Conservation (phyloP, 92 coral and sea anemone genomes). For the Parazoanthus atlanticus region DNA sequence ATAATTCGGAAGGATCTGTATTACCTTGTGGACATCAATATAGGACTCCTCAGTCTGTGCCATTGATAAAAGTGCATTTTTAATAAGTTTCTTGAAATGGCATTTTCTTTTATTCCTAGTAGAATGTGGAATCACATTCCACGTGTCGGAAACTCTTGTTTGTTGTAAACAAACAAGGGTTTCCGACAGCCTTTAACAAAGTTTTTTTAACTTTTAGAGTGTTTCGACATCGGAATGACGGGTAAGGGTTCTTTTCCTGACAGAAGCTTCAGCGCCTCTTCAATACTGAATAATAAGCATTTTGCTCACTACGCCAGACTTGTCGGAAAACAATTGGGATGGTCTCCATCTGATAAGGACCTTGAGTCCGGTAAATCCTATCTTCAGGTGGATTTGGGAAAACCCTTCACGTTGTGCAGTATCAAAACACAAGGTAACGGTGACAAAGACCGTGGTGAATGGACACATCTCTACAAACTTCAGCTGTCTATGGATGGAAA, state of each 20-base stretch:
- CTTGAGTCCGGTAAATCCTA: slow-evolving; percentile 12
- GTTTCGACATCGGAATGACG: not conserved
- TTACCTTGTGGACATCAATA: no score
- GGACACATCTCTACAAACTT: not conserved
- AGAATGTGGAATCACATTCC: no score
- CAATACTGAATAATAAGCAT: not conserved
- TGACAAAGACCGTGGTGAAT: not conserved
- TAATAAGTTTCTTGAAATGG: no score
- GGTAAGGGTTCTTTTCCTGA: not conserved
- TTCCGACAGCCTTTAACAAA: no score
- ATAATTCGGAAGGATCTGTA: no score
- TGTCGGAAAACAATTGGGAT: not conserved
- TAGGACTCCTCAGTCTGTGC: no score
- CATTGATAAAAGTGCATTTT: no score
- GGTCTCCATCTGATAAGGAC: not conserved
- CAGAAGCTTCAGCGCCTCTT: not conserved
- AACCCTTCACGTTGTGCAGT: not conserved
- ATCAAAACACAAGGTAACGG: slow-evolving; percentile 16
- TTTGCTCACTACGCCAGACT: slow-evolving; percentile 10
- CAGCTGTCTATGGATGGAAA: not conserved
- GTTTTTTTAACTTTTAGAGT: not conserved
- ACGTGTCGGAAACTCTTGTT: no score
- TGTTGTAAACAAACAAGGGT: no score
- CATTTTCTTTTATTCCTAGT: no score
- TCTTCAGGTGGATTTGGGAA: slow-evolving; percentile 11